Percentiles rank a stretch among this genome's conserved stretches.
These are phyloP conservation scores for Mesocricetus auratus DNA, from an alignment of 2,113 vertebrate genomes.

Conservation along the genomic window DNA sequence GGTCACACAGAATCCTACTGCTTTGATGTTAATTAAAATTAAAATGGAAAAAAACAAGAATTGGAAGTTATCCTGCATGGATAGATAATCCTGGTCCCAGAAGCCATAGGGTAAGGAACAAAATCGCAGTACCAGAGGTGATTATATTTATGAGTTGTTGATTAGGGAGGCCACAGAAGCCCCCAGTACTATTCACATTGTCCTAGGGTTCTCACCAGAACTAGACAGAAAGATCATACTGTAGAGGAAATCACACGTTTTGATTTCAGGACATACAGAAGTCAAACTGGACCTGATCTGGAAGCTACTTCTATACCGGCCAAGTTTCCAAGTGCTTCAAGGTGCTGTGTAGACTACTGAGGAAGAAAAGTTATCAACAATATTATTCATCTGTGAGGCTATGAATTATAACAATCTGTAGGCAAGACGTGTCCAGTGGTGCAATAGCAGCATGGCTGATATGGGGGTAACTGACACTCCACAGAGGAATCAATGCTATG, in stretches of 20 bases:
- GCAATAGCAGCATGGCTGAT: not conserved
- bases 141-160: not conserved
- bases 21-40: not conserved
- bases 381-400: not conserved
- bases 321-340: not conserved
- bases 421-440: not conserved
- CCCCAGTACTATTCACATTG: too few relatives aligned
- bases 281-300: not conserved
- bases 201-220: not conserved
- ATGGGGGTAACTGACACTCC: not conserved
- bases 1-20: not conserved
- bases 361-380: not conserved
- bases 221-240: too few relatives aligned
- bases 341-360: too few relatives aligned
- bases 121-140: not conserved
- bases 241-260: not conserved
- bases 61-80: not conserved
- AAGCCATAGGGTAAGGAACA: not conserved
- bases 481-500: not conserved
- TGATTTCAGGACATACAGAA: not conserved
- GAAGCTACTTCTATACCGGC: not conserved
- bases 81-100: slow-evolving; percentile 5
- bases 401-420: not conserved
- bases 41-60: not conserved
- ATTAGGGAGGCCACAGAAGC: not conserved